Conservation (phyloP, 2,113 vertebrate species). For the human region DNA sequence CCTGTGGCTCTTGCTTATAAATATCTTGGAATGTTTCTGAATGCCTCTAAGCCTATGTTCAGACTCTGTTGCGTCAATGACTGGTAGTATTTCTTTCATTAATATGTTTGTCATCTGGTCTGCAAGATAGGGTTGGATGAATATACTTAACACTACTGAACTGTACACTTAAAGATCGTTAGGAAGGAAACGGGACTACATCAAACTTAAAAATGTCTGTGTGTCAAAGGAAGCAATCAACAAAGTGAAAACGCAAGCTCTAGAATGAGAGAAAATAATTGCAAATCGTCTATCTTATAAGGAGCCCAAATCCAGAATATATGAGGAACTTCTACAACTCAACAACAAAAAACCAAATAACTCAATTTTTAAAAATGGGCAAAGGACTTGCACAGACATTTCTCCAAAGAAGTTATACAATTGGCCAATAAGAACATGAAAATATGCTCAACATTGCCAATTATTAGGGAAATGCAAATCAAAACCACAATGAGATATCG, state of each 20-base stretch:
- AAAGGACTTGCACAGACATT: neutral
- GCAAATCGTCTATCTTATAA: neutral
- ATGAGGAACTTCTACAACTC: neutral
- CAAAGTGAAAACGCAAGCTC: neutral
- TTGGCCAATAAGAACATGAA: neutral
- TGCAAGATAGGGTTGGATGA: constrained; percentile 16
- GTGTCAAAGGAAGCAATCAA: neutral
- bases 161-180: neutral
- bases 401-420: neutral
- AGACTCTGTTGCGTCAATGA: constrained; percentile 10
- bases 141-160: constrained; percentile 42
- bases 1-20: neutral
- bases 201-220: neutral
- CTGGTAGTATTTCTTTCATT: constrained; percentile 27
- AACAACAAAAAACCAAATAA: neutral
- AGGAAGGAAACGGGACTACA: neutral
- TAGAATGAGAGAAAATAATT: neutral
- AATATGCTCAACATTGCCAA: neutral
- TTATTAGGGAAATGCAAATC: neutral
- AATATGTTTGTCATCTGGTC: neutral
- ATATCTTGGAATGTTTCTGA: constrained; percentile 27
- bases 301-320: neutral
- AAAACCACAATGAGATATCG: neutral
- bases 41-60: neutral
- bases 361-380: neutral